Evolutionary conservation across 53 echinoderm and acorn worm species (phyloP), one percentile per base, ranked within the genome.

Genomic region (Zoroaster sp.): DNA sequence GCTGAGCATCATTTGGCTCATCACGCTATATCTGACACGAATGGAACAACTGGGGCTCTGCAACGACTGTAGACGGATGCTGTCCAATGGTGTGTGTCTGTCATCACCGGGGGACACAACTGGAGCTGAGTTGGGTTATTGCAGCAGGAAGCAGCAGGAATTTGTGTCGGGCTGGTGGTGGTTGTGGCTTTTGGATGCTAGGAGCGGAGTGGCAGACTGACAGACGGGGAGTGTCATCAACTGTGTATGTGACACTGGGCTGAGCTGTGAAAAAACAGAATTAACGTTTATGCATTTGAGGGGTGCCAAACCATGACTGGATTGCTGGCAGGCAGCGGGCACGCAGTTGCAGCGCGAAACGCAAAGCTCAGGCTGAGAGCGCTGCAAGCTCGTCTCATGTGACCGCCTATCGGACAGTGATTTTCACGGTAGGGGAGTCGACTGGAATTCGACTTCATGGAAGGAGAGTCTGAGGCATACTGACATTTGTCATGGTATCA

Each of bases 1-100:
- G 21, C 54, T 78, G 5, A 15, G 78, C 78, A 78, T 36, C 78
- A 78, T 78, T 31, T 78, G 78, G 45, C 49, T 77, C 4, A 32
- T 74, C 9, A 74, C 3, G 7, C 17, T 21, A 3, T 14, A 72
- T 37, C 39, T 49, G 49, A 49, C 49, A 49, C 49, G 49, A 18
- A 49, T 49, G 49, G 49, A 49, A 49, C 49, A 49, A 49, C 49
- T 49, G 49, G 49, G 49, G 49, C 49, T 49, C 49, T 49, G 49
- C 49, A 49, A 5, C 49, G 1, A 18, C 49, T 15, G 49, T 49
- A 49, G 49, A 49, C 15, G 49, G 0, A 49, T 14, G 49, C 18
- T 49, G 49, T 49, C 49, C 45, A 45, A 45, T 45, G 45, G 45
- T 9, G 45, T 45, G 45, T 45, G 45, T 45, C 45, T 49, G 15